Evolutionary conservation across 2,888 invertebrate species (phyloP).

Genomic region (Adineta ricciae): DNA sequence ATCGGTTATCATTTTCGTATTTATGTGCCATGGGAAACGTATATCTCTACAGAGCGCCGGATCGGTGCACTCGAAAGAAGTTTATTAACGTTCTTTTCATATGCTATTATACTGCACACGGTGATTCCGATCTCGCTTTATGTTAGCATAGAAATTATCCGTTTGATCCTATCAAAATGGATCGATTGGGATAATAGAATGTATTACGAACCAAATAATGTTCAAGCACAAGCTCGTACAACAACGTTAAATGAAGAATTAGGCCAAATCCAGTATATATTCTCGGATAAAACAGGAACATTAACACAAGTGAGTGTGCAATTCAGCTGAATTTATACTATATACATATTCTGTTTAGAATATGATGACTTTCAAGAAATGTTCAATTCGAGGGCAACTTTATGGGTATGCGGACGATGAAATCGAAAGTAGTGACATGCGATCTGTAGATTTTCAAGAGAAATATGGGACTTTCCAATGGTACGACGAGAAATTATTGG

Average conservation of each 20-base stretch:
- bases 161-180: conserved; percentile 91
- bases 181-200: conserved; percentile 99
- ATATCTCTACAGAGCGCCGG: conserved; percentile 60
- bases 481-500: conserved; percentile 74
- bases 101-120: conserved; percentile 96
- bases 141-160: conserved; percentile 70
- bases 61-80: conserved; percentile 66
- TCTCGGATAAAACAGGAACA: conserved; percentile 98
- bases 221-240: conserved; percentile 84
- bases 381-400: conserved; percentile 77
- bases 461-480: conserved; percentile 56
- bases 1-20: conserved; percentile 58
- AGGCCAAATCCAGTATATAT: conserved; percentile 96
- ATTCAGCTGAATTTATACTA: too few relatives aligned
- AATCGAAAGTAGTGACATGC: background rate
- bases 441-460: too few relatives aligned
- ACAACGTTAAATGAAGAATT: conserved; percentile 96
- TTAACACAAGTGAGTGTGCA: conserved; percentile 66
- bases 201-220: conserved; percentile 73
- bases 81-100: conserved; percentile 92
- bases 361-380: conserved; percentile 62
- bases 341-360: too few relatives aligned
- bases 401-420: conserved; percentile 65
- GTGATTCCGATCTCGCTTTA: conserved; percentile 98
- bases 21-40: conserved; percentile 87